Evolutionary conservation across 1,140 invertebrate genomes (phyloP), one percentile per base, ranked within the genome.

Genomic region (Lucilia cuprina): DNA sequence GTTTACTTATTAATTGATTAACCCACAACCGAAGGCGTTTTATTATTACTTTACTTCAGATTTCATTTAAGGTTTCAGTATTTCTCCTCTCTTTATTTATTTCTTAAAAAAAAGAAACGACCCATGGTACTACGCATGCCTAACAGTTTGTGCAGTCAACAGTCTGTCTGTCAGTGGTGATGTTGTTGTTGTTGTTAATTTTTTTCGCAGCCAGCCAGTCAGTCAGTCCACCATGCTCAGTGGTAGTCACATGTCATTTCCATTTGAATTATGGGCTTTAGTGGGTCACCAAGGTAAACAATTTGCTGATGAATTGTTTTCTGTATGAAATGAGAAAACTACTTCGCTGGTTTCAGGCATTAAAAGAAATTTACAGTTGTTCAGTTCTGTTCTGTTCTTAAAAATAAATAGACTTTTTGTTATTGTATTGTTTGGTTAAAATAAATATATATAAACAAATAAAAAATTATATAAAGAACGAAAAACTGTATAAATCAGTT

Each of bases 281-380:
- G 77, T 80, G 77, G 77, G 77, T 80, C 77, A 80, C 77, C 77
- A 80, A 80, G 77, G 77, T 47, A 80, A 80, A 80, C 55, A 80
- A 80, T 80, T 80, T 50, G 77, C 77, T 80, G 77, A 80, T 80
- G 77, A 80, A 80, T 80, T 80, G 41, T 77, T 41, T 14, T 17
- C 7, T 77, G 74, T 50, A 21, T 50, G 77, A 49, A 80, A 21
- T 13, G 19, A 41, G 7, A 21, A 49, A 50, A 49, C 34, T 19
- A 80, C 75, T 78, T 47, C 3, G 25, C 25, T 30, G 35, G 35
- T n/a, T 41, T 19, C 75, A 80, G 9, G 75, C n/a, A 9, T 19
- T 78, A 78, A 78, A 78, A 80, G 77, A 80, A 80, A 80, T 80
- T 80, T 80, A 80, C 77, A 80, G 77, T 80, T 80, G n/a, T 50